These are phyloP conservation scores for Trinectes maculatus DNA, from an alignment of 2,113 vertebrate genomes.

Conservation along the genomic window DNA sequence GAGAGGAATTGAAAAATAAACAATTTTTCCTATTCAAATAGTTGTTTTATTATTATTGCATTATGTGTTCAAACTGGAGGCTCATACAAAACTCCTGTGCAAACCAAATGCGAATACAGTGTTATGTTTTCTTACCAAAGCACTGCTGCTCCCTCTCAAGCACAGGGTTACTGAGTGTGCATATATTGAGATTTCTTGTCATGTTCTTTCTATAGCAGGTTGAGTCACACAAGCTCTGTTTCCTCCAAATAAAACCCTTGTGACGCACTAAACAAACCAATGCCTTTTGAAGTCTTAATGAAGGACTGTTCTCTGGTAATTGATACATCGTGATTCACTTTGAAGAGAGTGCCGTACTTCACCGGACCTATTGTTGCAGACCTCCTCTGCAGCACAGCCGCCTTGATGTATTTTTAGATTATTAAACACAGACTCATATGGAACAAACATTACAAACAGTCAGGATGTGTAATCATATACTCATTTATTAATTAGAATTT, in stretches of 20 bases:
- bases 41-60: no score
- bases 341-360: neutral
- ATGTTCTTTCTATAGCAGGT: no score
- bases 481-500: neutral
- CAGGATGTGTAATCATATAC: neutral
- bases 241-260: constrained; percentile 13
- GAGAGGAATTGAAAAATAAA: neutral
- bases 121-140: no score
- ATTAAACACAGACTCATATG: neutral
- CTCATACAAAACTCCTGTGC: no score
- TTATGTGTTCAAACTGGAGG: no score
- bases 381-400: neutral
- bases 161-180: no score
- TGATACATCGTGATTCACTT: neutral
- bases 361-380: neutral
- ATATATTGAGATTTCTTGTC: no score
- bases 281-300: constrained; percentile 29
- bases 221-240: neutral
- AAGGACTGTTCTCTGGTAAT: constrained; percentile 2
- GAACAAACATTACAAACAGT: neutral
- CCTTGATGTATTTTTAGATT: neutral
- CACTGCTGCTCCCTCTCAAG: no score
- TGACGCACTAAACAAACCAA: neutral
- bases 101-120: no score
- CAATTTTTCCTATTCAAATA: neutral